Evolutionary conservation across 2,888 invertebrate genomes (phyloP).

Genomic region (Meloe dianella): DNA sequence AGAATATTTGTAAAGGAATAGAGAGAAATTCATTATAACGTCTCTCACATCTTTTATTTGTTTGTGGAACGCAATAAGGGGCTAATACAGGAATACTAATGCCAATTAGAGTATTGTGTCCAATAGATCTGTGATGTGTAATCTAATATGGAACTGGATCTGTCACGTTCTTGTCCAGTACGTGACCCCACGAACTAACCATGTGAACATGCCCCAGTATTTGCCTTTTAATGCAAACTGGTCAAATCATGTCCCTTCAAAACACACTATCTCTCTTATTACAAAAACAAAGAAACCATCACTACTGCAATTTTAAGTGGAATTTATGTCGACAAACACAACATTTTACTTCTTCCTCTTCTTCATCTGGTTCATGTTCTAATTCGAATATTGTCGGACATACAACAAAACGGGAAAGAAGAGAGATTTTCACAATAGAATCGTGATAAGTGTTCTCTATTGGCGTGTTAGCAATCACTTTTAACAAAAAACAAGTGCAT

Average conservation of each 20-base stretch:
- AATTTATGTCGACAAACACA: background rate
- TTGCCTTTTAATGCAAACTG: constrained; percentile 50
- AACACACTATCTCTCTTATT: background rate
- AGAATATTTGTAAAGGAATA: background rate
- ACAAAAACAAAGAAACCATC: background rate
- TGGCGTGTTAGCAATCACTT: background rate
- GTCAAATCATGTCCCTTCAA: background rate
- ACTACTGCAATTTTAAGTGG: background rate
- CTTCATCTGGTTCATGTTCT: background rate
- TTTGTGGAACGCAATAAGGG: constrained; percentile 37
- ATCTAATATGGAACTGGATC: constrained; percentile 60
- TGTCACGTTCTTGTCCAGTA: constrained; percentile 59
- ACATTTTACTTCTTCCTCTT: background rate
- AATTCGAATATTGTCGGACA: background rate
- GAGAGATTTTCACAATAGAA: background rate
- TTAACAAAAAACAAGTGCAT: background rate
- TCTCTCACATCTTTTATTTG: constrained; percentile 14
- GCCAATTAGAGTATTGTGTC: constrained; percentile 45
- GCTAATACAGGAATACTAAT: constrained; percentile 43
- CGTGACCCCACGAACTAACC: constrained; percentile 57
- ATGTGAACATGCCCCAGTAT: constrained; percentile 55
- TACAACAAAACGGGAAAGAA: background rate
- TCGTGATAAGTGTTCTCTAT: background rate
- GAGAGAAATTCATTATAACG: background rate
- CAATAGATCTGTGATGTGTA: constrained; percentile 52